Conservation (phyloP, 2,113 vertebrate species). For the Galeopterus variegatus region DNA sequence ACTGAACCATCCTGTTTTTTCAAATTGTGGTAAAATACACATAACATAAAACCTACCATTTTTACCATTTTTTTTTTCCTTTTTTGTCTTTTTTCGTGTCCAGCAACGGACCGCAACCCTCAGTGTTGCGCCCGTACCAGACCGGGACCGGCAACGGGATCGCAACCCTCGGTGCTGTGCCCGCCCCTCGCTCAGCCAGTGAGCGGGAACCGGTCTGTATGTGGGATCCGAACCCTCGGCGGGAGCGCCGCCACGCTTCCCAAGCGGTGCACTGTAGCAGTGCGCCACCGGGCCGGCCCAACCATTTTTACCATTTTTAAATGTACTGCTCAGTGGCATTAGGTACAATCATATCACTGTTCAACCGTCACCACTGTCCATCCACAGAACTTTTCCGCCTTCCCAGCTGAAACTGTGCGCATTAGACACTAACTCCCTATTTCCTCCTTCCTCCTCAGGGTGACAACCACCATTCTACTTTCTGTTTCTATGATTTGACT, state of each 20-base stretch:
- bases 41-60: neutral
- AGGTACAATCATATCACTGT: neutral
- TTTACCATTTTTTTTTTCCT: neutral
- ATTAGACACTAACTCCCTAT: neutral
- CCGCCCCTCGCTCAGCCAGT: no score
- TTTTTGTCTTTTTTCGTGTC: no score
- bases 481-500: neutral
- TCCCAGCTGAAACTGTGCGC: neutral
- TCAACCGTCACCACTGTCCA: fast-evolving
- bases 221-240: no score
- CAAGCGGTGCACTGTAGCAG: no score
- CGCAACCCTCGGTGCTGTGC: no score
- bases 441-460: neutral
- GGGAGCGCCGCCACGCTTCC: no score
- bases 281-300: no score
- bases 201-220: no score
- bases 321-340: neutral
- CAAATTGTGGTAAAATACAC: neutral
- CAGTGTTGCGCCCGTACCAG: no score
- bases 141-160: no score
- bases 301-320: neutral
- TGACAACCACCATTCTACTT: no score
- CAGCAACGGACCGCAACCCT: no score
- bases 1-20: neutral
- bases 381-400: neutral